Conservation (phyloP, 1,140 invertebrate species). For the Drepana arcuata region DNA sequence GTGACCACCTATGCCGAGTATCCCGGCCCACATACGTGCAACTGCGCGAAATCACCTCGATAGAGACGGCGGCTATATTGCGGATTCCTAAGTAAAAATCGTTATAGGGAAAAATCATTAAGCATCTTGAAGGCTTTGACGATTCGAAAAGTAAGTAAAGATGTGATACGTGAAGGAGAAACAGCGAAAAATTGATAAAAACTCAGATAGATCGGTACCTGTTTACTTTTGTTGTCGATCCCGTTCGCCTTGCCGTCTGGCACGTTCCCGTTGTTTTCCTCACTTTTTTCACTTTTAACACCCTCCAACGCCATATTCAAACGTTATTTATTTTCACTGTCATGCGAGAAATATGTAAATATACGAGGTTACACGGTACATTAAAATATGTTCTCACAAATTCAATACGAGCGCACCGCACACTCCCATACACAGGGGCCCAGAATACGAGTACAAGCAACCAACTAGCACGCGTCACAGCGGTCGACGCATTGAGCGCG, state of each 20-base stretch:
- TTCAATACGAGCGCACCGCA: conserved; percentile 49
- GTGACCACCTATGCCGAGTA: conserved; percentile 34
- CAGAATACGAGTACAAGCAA: conserved; percentile 14
- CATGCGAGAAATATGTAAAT: conserved; percentile 52
- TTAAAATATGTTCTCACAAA: conserved; percentile 45
- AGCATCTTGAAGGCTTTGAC: too few relatives aligned
- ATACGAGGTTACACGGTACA: conserved; percentile 42
- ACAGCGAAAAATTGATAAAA: conserved; percentile 15
- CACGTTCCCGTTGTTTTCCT: conserved; percentile 61
- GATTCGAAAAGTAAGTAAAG: too few relatives aligned
- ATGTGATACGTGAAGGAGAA: too few relatives aligned
- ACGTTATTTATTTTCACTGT: conserved; percentile 59
- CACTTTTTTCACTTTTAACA: conserved; percentile 70
- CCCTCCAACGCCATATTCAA: conserved; percentile 67
- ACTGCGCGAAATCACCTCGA: conserved; percentile 44
- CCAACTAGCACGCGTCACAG: conserved; percentile 32
- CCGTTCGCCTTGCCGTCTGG: conserved; percentile 60
- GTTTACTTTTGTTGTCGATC: conserved; percentile 68
- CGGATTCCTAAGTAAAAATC: too few relatives aligned
- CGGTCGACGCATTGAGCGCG: conserved; percentile 56
- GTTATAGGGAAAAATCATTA: too few relatives aligned
- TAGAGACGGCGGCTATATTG: too few relatives aligned
- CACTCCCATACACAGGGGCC: conserved; percentile 54
- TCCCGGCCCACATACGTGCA: conserved; percentile 29
- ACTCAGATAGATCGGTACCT: conserved; percentile 40